Evolutionary conservation across 2,797 vertebrate species (phyloP), one percentile per base, ranked within the genome.

Genomic region (Neosalanx taihuensis): DNA sequence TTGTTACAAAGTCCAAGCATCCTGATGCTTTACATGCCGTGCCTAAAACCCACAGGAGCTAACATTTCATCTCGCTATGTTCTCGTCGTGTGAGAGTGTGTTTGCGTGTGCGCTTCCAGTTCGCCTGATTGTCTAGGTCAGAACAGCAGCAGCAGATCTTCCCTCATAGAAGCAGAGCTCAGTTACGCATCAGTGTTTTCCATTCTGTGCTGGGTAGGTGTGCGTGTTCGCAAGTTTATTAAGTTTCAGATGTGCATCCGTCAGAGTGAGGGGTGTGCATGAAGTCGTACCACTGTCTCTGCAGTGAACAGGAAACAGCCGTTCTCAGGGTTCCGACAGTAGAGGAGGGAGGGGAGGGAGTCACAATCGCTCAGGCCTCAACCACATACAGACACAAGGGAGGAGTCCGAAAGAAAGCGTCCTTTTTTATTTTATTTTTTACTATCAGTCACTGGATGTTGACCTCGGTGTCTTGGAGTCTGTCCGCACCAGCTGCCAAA

Each of bases 401-500:
- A 92, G 91, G 72, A 69, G 64, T 46, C 41, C 9, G 0, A 63
- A 56, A 17, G 51, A 18, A 13, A 9, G 41, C 41, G 41, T 46
- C 41, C 41, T 46, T 46, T 46, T 13, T 41, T 46, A 35, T 35
- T 46, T 41, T 3, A 3, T 65, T 6, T 70, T 72, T 49, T 72
- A 64, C 33, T 64, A 70, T 68, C 81, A 85, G 94, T 96, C 94
- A 95, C 94, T 95, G 94, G 95, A 95, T 95, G 94, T 78, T 94
- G 93, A 88, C 74, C 87, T 78, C 93, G 95, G 92, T 94, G 92
- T 94, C 90, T 91, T 92, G 92, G 87, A 92, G 89, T 94, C 89
- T 92, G 87, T 94, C 89, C 91, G 87, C 92, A 91, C 92, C 92
- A 94, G 94, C 95, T 97, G 95, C 96, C 95, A 97, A 97, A 98